Percentiles rank a stretch among this genome's conserved stretches.
These are phyloP conservation scores for Lineus longissimus DNA, from an alignment of 1,140 invertebrate genomes.

Conservation along the genomic window DNA sequence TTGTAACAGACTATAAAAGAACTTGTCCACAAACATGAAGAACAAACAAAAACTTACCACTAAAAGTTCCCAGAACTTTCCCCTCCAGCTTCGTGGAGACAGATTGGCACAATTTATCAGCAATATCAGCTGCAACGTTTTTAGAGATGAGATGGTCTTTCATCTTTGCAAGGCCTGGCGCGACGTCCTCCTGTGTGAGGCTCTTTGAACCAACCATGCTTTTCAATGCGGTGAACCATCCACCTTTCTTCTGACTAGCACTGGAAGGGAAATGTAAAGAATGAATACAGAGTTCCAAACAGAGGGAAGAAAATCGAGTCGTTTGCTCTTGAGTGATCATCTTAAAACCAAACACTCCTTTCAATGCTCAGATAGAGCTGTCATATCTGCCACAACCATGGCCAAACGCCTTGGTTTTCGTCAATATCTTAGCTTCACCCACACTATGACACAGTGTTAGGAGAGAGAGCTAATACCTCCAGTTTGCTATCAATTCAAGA, in stretches of 20 bases:
- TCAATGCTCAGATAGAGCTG: too few relatives aligned
- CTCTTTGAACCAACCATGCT: conserved; percentile 73
- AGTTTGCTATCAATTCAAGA: too few relatives aligned
- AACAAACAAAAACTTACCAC: conserved; percentile 52
- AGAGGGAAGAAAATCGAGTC: not conserved
- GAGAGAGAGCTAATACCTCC: too few relatives aligned
- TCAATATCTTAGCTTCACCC: too few relatives aligned
- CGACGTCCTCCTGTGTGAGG: conserved; percentile 62
- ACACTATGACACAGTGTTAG: too few relatives aligned
- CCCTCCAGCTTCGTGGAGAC: conserved; percentile 90
- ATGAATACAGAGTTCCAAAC: conserved; percentile 5
- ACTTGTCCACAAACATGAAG: too few relatives aligned
- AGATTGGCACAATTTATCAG: conserved; percentile 90
- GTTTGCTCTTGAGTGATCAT: too few relatives aligned
- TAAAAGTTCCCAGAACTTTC: conserved; percentile 90
- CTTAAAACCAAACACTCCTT: too few relatives aligned
- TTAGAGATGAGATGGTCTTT: conserved; percentile 90
- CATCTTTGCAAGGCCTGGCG: conserved; percentile 88
- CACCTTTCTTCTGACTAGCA: conserved; percentile 9
- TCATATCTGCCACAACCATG: too few relatives aligned
- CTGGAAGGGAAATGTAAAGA: not conserved
- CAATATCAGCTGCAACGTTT: conserved; percentile 96
- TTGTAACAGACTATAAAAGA: too few relatives aligned
- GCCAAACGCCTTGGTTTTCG: too few relatives aligned
- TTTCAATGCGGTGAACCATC: conserved; percentile 56